A percentile compares a stretch with the other conserved stretches of the same genome.
Evolutionary conservation across 2,113 vertebrate genomes (phyloP).

Genomic region (Percina caprodes): DNA sequence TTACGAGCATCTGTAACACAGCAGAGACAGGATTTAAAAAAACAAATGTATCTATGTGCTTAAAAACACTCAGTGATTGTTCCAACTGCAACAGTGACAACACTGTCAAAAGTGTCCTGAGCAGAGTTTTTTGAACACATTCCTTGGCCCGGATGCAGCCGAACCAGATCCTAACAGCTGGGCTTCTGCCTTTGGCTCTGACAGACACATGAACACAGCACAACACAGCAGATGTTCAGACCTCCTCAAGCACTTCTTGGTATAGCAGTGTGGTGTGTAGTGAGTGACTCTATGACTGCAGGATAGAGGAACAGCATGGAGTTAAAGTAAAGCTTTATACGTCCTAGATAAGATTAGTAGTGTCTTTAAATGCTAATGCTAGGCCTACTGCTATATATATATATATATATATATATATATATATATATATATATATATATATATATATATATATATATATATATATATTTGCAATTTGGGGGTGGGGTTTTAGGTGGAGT

Average conservation of each 20-base stretch:
- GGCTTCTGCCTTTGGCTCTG: slow-evolving; percentile 63
- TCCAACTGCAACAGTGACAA: not conserved
- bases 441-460: not conserved
- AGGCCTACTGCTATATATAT: not conserved
- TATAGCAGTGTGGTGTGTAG: slow-evolving; percentile 19
- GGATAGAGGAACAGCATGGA: not conserved
- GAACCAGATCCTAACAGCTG: slow-evolving; percentile 69
- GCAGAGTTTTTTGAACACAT: slow-evolving; percentile 52
- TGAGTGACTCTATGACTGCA: slow-evolving; percentile 27
- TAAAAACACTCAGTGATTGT: not conserved
- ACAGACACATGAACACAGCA: slow-evolving; percentile 47
- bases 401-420: not conserved
- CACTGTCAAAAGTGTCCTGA: slow-evolving; percentile 11
- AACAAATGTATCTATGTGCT: not conserved
- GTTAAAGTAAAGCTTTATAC: not conserved
- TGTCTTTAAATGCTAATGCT: slow-evolving; percentile 1
- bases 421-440: not conserved
- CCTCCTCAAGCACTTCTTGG: slow-evolving; percentile 54
- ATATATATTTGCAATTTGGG: not conserved
- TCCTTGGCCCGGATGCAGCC: slow-evolving; percentile 20
- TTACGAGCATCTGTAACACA: not conserved
- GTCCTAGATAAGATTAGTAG: not conserved
- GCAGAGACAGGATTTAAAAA: not conserved
- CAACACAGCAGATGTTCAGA: slow-evolving; percentile 74
- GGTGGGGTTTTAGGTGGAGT: slow-evolving; percentile 1